A percentile compares a stretch with the other conserved stretches of the same genome.
Evolutionary conservation across 2,797 vertebrate genomes (phyloP).

Genomic region (Catostomus latipinnis): DNA sequence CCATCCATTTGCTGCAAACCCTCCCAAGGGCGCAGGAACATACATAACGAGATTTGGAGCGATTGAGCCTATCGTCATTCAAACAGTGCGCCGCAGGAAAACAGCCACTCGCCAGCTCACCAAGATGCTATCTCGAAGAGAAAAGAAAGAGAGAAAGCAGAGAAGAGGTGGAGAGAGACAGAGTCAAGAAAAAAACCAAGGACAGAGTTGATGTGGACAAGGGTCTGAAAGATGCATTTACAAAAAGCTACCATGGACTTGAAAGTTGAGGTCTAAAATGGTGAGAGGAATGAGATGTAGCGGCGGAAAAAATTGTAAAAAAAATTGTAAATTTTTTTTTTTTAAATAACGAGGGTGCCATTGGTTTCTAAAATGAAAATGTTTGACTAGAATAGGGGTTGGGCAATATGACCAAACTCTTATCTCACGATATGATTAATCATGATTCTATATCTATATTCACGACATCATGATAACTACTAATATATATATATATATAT

Average conservation of each 20-base stretch:
- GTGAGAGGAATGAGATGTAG: conserved; percentile 5
- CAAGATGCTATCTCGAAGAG: conserved; percentile 67
- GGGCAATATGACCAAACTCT: neutral
- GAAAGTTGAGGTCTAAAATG: neutral
- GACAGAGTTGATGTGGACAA: conserved; percentile 2
- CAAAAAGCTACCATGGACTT: conserved; percentile 13
- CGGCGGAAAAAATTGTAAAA: neutral
- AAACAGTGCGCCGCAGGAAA: conserved; percentile 65
- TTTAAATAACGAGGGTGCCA: too few species aligned
- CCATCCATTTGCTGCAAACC: conserved; percentile 67
- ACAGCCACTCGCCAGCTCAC: conserved; percentile 64
- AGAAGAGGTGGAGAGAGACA: conserved; percentile 34
- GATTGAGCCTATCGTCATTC: conserved; percentile 78
- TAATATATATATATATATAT: too few species aligned
- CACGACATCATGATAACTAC: too few species aligned
- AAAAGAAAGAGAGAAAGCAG: conserved; percentile 4
- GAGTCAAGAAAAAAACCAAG: conserved; percentile 24
- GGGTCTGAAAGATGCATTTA: conserved; percentile 9
- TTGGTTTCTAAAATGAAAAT: too few species aligned
- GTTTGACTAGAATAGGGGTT: too few species aligned
- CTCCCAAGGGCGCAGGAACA: conserved; percentile 79
- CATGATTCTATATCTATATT: too few species aligned
- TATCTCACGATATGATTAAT: too few species aligned
- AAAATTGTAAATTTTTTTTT: conserved; percentile 2
- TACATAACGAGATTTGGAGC: conserved; percentile 80